A percentile compares a stretch with the other conserved stretches of the same genome.
Evolutionary conservation across 2,888 invertebrate genomes (phyloP).

Genomic region (Hirtodrosophila alboralis): DNA sequence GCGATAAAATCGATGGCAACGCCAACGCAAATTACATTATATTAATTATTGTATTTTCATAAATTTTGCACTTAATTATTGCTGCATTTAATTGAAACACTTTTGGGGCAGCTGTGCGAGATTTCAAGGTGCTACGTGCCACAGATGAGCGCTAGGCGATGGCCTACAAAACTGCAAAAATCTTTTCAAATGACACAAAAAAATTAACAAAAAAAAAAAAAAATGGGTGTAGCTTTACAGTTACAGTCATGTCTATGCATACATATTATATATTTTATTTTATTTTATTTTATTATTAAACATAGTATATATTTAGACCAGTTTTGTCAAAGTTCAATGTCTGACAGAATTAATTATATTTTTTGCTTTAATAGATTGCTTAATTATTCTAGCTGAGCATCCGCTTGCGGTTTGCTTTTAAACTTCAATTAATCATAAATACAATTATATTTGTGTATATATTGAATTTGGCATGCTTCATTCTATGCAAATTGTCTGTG

Average conservation of each 20-base stretch:
- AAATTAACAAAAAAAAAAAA: no score
- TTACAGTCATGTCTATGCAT: conserved; percentile 37
- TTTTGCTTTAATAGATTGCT: conserved; percentile 33
- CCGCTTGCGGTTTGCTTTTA: conserved; percentile 41
- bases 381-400: conserved; percentile 48
- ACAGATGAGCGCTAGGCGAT: conserved; percentile 25
- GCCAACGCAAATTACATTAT: conserved; percentile 72
- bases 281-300: conserved; percentile 3
- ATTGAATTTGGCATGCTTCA: conserved; percentile 32
- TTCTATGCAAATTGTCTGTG: conserved; percentile 67
- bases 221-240: conserved; percentile 51
- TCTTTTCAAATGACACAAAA: conserved; percentile 22
- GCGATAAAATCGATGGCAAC: conserved; percentile 61
- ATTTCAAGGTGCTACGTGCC: conserved; percentile 66
- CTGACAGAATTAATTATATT: conserved; percentile 19
- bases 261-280: conserved; percentile 12
- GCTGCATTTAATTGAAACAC: conserved; percentile 73
- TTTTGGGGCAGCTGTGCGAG: conserved; percentile 48
- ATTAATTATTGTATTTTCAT: conserved; percentile 65
- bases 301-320: background rate
- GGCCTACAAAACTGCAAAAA: conserved; percentile 44
- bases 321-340: conserved; percentile 13
- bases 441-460: conserved; percentile 9
- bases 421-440: conserved; percentile 66
- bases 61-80: conserved; percentile 53